These are phyloP conservation scores for Protosalanx chinensis DNA, from an alignment of 2,797 vertebrate genomes.

Conservation along the genomic window DNA sequence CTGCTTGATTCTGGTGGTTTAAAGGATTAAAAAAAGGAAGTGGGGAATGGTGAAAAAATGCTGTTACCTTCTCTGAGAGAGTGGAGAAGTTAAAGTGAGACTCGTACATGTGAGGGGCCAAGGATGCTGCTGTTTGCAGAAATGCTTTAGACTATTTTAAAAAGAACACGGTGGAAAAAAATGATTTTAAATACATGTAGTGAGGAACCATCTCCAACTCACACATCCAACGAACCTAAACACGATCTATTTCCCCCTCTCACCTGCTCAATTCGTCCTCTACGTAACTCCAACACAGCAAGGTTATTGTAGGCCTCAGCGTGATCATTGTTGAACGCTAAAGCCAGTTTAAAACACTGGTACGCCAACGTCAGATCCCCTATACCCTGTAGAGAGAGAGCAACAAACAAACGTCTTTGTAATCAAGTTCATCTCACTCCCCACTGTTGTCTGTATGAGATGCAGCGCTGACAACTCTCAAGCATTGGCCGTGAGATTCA, in stretches of 20 bases:
- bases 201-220: neutral
- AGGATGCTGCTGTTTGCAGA: conserved; percentile 86
- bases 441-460: neutral
- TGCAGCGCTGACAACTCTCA: too few species aligned
- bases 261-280: conserved; percentile 90
- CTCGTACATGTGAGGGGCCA: conserved; percentile 94
- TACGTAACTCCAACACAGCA: conserved; percentile 89
- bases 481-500: too few species aligned
- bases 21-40: neutral
- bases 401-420: neutral
- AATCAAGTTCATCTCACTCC: too few species aligned
- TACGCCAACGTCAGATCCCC: conserved; percentile 87
- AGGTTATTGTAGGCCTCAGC: conserved; percentile 97
- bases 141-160: conserved; percentile 86
- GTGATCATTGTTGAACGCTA: conserved; percentile 88
- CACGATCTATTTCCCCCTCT: neutral
- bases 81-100: conserved; percentile 92
- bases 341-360: conserved; percentile 90
- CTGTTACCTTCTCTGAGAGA: conserved; percentile 89
- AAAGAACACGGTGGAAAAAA: neutral
- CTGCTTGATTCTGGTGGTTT: neutral
- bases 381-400: conserved; percentile 77
- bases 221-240: neutral
- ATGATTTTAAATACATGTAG: neutral
- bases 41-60: neutral